Base-by-base conservation (phyloP, 2,113 vertebrate genomes). In the Tichodroma muraria region DNA sequence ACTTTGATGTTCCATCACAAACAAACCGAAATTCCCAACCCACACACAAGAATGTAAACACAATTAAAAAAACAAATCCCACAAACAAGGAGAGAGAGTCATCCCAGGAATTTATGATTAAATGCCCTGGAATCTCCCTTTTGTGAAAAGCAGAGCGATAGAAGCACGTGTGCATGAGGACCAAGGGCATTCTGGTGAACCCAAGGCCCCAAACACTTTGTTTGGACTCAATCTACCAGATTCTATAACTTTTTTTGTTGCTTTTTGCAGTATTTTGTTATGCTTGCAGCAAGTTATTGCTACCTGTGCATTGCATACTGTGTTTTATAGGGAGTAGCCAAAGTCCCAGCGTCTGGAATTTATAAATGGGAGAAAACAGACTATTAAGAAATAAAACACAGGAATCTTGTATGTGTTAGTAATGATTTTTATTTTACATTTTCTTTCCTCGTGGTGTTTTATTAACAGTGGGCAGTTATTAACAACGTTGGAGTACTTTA, bases 11-110 rank as follows among this genome's bases (percentile, higher is more conserved):
- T 95, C 56, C 91, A 78, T 90, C 88, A 88, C 94, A 93, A 97
- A 93, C 89, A 93, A 96, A 97, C 93, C 49, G 40, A 86, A 93
- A 97, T 94, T 95, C 94, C 93, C 85, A 95, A 92, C 95, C 89
- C 95, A 96, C 95, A 78, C 80, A 65, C 57, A 92, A 92, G 93
- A 96, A 97, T 90, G 95, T 96, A 97, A 96, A 96, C 88, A 96
- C 85, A 75, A 91, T 95, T 95, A 65, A 49, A 80, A n/a, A 93
- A 95, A 65, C 71, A 84, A 92, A 84, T 47, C 52, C 72, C 93
- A 88, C 93, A 95, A 96, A 90, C 90, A 94, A 69, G 65, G 85
- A 95, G 92, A 53, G 85, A 75, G 79, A 94, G 82, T 86, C 93
- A 95, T 95, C 93, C 82, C 92, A 95, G 92, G 94, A 96, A 95